These are phyloP conservation scores for Drosophila willistoni DNA, from an alignment of 1,140 invertebrate species.

Conservation along the genomic window DNA sequence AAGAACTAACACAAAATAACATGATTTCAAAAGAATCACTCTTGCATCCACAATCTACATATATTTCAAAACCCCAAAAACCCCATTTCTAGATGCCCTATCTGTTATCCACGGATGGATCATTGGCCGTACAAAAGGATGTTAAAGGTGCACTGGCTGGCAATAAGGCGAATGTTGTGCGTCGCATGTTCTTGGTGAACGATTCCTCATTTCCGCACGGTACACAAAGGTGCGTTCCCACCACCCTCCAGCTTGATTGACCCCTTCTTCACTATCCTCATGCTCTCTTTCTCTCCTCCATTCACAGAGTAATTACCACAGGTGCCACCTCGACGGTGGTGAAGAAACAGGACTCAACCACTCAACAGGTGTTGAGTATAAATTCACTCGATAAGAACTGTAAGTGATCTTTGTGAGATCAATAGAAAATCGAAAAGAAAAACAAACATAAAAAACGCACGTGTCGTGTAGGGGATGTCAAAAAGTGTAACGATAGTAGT, in stretches of 20 bases:
- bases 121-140: slow-evolving; percentile 82
- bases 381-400: slow-evolving; percentile 82
- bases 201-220: slow-evolving; percentile 77
- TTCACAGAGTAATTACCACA: slow-evolving; percentile 77
- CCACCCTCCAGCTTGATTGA: not conserved
- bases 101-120: slow-evolving; percentile 81
- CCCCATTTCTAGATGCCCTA: slow-evolving; percentile 80
- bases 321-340: slow-evolving; percentile 72
- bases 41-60: not conserved
- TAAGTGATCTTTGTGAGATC: slow-evolving; percentile 58
- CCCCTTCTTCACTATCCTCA: slow-evolving; percentile 20
- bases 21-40: slow-evolving; percentile 2
- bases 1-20: slow-evolving; percentile 9
- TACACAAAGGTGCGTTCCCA: slow-evolving; percentile 75
- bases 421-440: not conserved
- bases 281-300: slow-evolving; percentile 4
- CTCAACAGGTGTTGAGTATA: slow-evolving; percentile 80
- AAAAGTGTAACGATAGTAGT: slow-evolving; percentile 19
- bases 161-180: slow-evolving; percentile 82
- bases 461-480: slow-evolving; percentile 7
- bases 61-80: not conserved
- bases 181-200: slow-evolving; percentile 83
- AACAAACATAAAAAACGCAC: not conserved
- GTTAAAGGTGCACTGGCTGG: slow-evolving; percentile 74
- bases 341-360: slow-evolving; percentile 75